These are phyloP conservation scores for Anseranas semipalmata DNA, from an alignment of 2,113 vertebrate genomes.

Conservation along the genomic window DNA sequence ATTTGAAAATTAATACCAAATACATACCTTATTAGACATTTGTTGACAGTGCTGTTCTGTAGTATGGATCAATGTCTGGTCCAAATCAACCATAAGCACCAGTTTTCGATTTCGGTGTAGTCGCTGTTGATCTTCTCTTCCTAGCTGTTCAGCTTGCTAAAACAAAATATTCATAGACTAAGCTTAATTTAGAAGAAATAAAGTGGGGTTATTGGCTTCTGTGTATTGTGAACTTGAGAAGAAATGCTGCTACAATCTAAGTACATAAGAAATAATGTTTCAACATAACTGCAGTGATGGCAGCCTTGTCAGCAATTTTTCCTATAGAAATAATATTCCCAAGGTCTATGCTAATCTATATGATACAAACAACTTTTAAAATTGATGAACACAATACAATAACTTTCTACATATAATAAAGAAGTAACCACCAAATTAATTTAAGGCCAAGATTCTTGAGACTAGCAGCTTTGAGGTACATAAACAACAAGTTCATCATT, in stretches of 20 bases:
- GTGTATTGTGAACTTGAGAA: not conserved
- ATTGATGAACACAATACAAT: not conserved
- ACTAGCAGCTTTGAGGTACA: not conserved
- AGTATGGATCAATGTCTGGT: constrained; percentile 97
- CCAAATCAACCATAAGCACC: constrained; percentile 98
- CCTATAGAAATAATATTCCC: not conserved
- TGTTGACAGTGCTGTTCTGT: constrained; percentile 93
- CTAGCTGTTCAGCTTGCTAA: constrained; percentile 94
- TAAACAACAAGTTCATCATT: not conserved
- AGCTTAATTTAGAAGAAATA: not conserved
- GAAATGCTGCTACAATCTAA: not conserved
- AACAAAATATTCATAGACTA: not conserved
- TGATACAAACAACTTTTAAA: not conserved
- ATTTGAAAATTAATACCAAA: not conserved
- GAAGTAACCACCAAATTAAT: not conserved
- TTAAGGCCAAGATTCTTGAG: not conserved
- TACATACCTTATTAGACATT: constrained; percentile 91
- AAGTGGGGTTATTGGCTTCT: not conserved
- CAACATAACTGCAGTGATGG: not conserved
- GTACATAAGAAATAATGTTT: not conserved
- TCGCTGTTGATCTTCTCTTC: constrained; percentile 92
- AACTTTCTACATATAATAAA: not conserved
- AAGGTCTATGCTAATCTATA: not conserved
- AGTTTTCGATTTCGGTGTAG: constrained; percentile 92
- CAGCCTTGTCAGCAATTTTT: not conserved